These are phyloP conservation scores for Maniola jurtina DNA, from an alignment of 1,140 invertebrate species.

Conservation along the genomic window DNA sequence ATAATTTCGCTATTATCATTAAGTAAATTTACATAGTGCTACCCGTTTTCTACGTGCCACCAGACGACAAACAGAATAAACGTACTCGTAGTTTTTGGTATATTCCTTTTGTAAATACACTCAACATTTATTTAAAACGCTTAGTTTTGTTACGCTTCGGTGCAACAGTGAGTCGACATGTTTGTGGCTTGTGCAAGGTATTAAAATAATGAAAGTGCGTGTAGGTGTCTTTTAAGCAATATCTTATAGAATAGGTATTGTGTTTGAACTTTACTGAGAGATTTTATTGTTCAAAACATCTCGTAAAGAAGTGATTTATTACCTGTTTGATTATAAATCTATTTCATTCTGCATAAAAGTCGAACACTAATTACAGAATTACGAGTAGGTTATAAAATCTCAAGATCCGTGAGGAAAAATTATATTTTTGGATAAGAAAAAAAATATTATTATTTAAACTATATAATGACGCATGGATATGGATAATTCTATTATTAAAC, in stretches of 20 bases:
- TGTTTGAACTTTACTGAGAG: neutral
- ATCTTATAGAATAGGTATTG: neutral
- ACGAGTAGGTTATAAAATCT: neutral
- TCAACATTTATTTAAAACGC: neutral
- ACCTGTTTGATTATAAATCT: neutral
- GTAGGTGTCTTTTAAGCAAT: neutral
- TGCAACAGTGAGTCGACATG: neutral
- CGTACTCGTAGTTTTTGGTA: neutral
- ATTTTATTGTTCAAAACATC: neutral
- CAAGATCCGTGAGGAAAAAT: too few species aligned
- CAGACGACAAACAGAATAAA: neutral
- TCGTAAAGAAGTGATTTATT: neutral
- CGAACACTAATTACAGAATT: neutral
- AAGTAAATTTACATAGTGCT: too few species aligned
- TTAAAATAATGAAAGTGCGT: neutral
- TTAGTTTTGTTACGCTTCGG: neutral
- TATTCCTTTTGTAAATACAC: neutral
- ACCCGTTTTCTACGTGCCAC: too few species aligned
- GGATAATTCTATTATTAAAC: too few species aligned
- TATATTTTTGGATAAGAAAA: too few species aligned
- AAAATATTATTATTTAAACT: too few species aligned
- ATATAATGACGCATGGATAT: too few species aligned
- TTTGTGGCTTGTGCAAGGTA: neutral
- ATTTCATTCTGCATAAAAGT: neutral
- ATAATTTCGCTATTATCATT: too few species aligned